Conservation (phyloP, 2,888 invertebrate genomes). For the Hydriomena furcata region DNA sequence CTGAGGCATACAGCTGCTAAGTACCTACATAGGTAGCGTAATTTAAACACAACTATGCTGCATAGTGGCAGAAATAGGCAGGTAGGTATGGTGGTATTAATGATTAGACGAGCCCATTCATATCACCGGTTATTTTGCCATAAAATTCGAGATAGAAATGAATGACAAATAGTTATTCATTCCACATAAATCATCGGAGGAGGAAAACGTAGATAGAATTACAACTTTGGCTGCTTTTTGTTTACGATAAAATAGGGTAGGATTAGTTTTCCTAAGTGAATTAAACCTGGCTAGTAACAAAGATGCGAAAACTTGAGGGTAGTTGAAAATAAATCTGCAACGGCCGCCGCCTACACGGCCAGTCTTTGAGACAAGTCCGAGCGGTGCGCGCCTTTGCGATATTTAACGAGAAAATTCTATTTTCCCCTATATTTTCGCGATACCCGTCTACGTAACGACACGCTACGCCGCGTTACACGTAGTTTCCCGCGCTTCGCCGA, state of each 20-base stretch:
- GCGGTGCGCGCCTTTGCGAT: constrained; percentile 51
- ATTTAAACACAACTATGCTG: too few species aligned
- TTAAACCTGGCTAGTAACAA: background rate
- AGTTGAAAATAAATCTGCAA: constrained; percentile 35
- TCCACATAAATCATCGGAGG: too few species aligned
- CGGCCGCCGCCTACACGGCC: constrained; percentile 29
- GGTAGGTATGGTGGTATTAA: too few species aligned
- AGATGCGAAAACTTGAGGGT: constrained; percentile 46
- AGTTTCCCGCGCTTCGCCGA: constrained; percentile 30
- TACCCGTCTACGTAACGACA: constrained; percentile 37
- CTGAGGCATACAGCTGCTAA: too few species aligned
- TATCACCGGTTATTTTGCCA: too few species aligned
- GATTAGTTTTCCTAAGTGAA: background rate
- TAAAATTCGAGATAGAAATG: too few species aligned
- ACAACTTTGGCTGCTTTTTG: background rate
- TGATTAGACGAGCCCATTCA: too few species aligned
- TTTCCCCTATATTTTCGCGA: constrained; percentile 39
- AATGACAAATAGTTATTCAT: too few species aligned
- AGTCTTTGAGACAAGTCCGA: constrained; percentile 67
- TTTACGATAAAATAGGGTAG: constrained; percentile 9
- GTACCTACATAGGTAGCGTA: too few species aligned
- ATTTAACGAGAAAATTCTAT: constrained; percentile 41
- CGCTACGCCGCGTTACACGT: constrained; percentile 21
- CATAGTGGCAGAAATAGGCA: too few species aligned
- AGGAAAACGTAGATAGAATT: too few species aligned